Evolutionary conservation across 2,113 vertebrate genomes (phyloP).

Genomic region (Tachysurus fulvidraco): DNA sequence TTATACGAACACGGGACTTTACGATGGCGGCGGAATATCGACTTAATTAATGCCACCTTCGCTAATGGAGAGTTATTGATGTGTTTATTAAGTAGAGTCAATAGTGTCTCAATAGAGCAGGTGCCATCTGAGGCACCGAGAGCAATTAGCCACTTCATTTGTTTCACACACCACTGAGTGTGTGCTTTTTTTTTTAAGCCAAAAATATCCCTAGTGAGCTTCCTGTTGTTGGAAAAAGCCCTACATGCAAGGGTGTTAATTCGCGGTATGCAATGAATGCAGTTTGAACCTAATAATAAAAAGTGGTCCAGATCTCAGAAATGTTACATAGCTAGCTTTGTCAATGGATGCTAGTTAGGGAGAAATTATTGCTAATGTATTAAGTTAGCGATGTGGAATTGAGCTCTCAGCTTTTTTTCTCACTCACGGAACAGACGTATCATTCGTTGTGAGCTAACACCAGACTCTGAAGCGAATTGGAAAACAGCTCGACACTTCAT

Average conservation of each 20-base stretch:
- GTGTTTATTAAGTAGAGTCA: constrained; percentile 35
- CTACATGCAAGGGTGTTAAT: neutral
- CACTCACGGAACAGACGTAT: neutral
- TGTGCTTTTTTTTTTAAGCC: neutral
- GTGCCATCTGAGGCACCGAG: constrained; percentile 29
- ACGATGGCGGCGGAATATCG: constrained; percentile 22
- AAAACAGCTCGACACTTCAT: neutral
- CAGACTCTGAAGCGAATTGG: neutral
- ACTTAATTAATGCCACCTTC: constrained; percentile 35
- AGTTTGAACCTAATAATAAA: neutral
- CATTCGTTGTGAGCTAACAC: neutral
- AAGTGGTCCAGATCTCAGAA: neutral
- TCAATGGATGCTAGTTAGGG: neutral
- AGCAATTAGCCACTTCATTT: constrained; percentile 39
- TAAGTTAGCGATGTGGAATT: neutral
- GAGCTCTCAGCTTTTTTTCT: neutral
- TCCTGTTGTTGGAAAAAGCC: neutral
- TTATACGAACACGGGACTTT: constrained; percentile 19
- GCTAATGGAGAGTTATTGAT: constrained; percentile 45
- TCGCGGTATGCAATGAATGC: neutral
- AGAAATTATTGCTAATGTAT: neutral
- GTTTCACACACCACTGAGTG: neutral
- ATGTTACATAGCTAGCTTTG: neutral
- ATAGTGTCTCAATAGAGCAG: constrained; percentile 40
- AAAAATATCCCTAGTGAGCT: constrained; percentile 7